Conservation (phyloP, 2,888 invertebrate species). For the Caradrina clavipalpis region DNA sequence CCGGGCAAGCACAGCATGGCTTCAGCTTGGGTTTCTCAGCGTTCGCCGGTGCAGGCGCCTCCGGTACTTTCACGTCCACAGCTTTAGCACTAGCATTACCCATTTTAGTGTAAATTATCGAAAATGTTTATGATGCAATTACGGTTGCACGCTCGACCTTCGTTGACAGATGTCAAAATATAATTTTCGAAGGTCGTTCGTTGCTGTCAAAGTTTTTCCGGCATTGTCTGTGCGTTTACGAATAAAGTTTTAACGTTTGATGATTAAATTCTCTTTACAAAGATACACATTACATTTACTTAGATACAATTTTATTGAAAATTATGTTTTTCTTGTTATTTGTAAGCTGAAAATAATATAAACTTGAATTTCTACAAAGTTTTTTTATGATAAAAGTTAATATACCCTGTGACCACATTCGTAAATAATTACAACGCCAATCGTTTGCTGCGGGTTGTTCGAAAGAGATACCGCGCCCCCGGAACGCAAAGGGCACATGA, state of each 20-base stretch:
- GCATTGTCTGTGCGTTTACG: constrained; percentile 26
- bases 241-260: constrained; percentile 12
- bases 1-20: constrained; percentile 99
- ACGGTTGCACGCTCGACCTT: constrained; percentile 39
- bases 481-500: too few species aligned
- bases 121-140: constrained; percentile 38
- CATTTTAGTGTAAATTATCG: constrained; percentile 69
- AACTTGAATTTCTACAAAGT: too few species aligned
- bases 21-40: constrained; percentile 95
- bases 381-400: too few species aligned
- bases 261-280: not conserved
- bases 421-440: too few species aligned
- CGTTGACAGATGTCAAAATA: constrained; percentile 13
- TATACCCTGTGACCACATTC: too few species aligned
- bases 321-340: too few species aligned
- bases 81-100: constrained; percentile 87
- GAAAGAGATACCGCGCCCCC: too few species aligned
- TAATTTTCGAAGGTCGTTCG: not conserved
- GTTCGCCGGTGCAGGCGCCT: constrained; percentile 75
- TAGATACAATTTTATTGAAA: too few species aligned
- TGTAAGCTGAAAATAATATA: too few species aligned
- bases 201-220: constrained; percentile 38
- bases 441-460: too few species aligned
- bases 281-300: too few species aligned
- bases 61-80: constrained; percentile 79